These are phyloP conservation scores for Holotrichia oblita DNA, from an alignment of 1,140 invertebrate genomes.

Conservation along the genomic window DNA sequence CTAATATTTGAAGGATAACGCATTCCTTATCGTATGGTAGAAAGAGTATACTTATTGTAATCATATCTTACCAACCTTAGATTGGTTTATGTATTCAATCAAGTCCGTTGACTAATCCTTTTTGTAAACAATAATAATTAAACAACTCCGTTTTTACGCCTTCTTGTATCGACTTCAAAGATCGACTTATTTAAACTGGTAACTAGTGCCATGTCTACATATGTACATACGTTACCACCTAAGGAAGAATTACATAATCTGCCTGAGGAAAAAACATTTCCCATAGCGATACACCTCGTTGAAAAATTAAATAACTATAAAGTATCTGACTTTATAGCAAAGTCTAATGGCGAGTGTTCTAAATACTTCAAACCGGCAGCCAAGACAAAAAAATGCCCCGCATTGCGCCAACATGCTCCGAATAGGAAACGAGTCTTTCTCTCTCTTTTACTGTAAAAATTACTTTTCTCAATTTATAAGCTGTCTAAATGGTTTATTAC, in stretches of 20 bases:
- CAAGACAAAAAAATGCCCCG: conserved; percentile 1
- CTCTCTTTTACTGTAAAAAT: conserved; percentile 32
- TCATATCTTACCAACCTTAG: neutral
- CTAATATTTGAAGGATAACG: too few species aligned
- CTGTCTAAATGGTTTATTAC: conserved; percentile 33
- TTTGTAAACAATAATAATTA: neutral
- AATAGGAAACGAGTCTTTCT: conserved; percentile 33
- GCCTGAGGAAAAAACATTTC: conserved; percentile 15
- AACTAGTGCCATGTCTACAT: neutral
- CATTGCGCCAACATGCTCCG: conserved; percentile 26
- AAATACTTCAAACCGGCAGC: conserved; percentile 33
- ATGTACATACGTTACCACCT: conserved; percentile 1
- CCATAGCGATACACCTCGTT: neutral
- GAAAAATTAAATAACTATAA: conserved; percentile 29
- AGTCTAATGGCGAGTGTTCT: conserved; percentile 13
- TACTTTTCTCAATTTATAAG: conserved; percentile 26
- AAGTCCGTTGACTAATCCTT: neutral
- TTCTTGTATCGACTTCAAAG: neutral
- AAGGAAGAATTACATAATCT: conserved; percentile 22
- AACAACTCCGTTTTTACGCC: neutral
- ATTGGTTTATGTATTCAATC: neutral
- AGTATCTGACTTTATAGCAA: conserved; percentile 6
- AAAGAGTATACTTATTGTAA: too few species aligned
- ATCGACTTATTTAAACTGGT: neutral
- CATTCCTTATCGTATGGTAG: too few species aligned